Evolutionary conservation across 2,888 invertebrate species (phyloP), one percentile per base, ranked within the genome.

Genomic region (Sesia bembeciformis): DNA sequence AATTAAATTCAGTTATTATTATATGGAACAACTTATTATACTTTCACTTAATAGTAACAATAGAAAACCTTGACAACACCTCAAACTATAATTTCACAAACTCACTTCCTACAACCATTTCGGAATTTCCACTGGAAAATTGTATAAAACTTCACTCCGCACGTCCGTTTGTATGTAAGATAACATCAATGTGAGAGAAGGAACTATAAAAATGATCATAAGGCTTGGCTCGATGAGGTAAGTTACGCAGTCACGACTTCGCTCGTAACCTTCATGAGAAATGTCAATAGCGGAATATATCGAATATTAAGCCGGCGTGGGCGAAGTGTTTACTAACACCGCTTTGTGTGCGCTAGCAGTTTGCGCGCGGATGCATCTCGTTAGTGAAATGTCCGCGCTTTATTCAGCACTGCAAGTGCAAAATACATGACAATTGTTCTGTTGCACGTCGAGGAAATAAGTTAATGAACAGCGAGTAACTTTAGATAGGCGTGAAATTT

Each of bases 161-260:
- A 23, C 46, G 46, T 46, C 46, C 46, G 46, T 8, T n/a, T 46
- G 46, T 46, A 46, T n/a, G 66, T 68, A 59, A 66, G 68, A 67
- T 71, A 69, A 69, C 72, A 74, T 73, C 74, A 70, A 74, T 76
- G 74, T 72, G 66, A 60, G 57, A 64, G 63, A 74, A 67, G 73
- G 78, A 76, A 80, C 78, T 80, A 77, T 74, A 80, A 82, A 81
- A 82, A 80, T 7, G 50, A 50, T 39, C 6, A 38, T 50, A 50
- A 41, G 50, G 39, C 50, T 46, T 23, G 50, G 64, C 66, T 65
- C 74, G 77, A 70, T 76, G 74, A 70, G 74, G 74, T 73, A 69
- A 76, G 78, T 87, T 85, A 84, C 85, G 84, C 87, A 85, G 86
- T 82, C 85, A 85, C 85, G 84, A 85, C 82, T 70, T 62, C 58